A percentile compares a stretch with the other conserved stretches of the same genome.
Conservation (phyloP, 2,113 vertebrate species). For the Neopipo cinnamomea region DNA sequence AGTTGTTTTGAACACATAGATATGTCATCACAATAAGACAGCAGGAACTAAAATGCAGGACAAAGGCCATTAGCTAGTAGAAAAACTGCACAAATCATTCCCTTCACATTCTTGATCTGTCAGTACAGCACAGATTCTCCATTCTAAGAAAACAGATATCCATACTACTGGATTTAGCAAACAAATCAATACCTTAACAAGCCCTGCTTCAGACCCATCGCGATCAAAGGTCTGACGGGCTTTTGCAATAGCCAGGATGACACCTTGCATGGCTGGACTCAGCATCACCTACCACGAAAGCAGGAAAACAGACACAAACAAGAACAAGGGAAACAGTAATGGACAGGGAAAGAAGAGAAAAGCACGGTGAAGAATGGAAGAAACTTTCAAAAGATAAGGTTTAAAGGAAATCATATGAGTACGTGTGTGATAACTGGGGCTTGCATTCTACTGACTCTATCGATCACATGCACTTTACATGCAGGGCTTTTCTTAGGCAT, state of each 20-base stretch:
- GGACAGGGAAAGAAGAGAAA: background rate
- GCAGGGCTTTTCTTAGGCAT: background rate
- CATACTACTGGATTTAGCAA: background rate
- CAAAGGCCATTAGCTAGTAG: background rate
- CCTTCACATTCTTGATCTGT: background rate
- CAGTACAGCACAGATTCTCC: background rate
- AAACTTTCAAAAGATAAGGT: background rate
- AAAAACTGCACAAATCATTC: accelerated
- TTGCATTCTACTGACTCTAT: background rate
- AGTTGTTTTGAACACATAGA: background rate
- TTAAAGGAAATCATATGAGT: background rate
- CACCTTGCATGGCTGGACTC: conserved; percentile 97
- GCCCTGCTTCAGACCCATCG: conserved; percentile 94
- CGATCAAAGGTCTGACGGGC: conserved; percentile 91
- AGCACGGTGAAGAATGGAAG: background rate
- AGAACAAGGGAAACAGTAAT: conserved; percentile 5
- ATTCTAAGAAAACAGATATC: background rate
- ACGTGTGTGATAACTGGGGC: background rate
- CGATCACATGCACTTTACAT: background rate
- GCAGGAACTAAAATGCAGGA: background rate
- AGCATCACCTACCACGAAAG: conserved; percentile 88
- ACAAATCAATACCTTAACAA: conserved; percentile 86
- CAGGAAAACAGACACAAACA: conserved; percentile 53
- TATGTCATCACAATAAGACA: background rate
- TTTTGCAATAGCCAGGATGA: conserved; percentile 96